Conservation (phyloP, 2,113 vertebrate genomes). For the Elephantulus edwardii region DNA sequence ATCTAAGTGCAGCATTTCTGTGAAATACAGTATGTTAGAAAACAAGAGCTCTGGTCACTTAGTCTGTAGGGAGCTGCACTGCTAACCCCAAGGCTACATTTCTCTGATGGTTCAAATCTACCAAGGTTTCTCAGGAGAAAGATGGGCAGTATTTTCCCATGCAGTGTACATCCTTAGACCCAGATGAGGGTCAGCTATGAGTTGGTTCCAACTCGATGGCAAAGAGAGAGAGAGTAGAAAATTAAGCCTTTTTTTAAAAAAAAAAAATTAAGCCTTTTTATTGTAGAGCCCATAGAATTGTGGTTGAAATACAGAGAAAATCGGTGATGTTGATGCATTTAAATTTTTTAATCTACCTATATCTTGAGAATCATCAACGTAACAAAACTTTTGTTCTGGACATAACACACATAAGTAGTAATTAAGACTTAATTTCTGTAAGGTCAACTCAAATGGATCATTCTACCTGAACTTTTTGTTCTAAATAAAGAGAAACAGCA, state of each 20-base stretch:
- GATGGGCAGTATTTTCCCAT: too few species aligned
- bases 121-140: too few species aligned
- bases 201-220: too few species aligned
- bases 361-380: not conserved
- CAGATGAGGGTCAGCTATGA: too few species aligned
- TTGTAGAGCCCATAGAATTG: not conserved
- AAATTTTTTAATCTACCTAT: not conserved
- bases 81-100: too few species aligned
- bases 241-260: too few species aligned
- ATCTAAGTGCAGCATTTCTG: not conserved
- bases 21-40: not conserved
- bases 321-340: not conserved
- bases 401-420: not conserved
- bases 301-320: not conserved
- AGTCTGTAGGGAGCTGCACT: too few species aligned
- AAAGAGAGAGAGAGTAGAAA: too few species aligned
- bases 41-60: too few species aligned
- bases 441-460: not conserved
- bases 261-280: constrained; percentile 22
- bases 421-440: not conserved
- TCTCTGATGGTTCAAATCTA: too few species aligned
- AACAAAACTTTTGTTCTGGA: not conserved
- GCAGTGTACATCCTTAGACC: too few species aligned
- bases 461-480: constrained; percentile 8
- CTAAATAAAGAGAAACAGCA: not conserved